Conservation (phyloP, 35 echinoderm and acorn worm genomes). For the Strongylocentrotus purpuratus region DNA sequence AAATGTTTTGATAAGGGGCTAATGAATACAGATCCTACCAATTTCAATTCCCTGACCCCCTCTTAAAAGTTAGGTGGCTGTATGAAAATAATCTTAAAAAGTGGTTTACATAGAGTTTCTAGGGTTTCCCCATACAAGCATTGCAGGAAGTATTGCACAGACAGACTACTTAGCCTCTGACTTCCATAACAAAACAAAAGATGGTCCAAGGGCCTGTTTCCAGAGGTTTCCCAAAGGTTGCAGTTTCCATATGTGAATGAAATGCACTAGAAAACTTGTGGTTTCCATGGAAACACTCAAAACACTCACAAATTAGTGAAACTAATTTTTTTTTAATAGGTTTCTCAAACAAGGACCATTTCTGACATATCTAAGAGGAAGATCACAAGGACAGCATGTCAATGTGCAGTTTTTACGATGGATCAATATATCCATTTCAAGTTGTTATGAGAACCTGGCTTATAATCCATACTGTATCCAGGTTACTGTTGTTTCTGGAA, state of each 20-base stretch:
- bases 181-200: neutral
- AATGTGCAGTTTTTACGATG: too few relatives aligned
- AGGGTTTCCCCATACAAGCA: neutral
- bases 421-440: too few relatives aligned
- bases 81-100: too few relatives aligned
- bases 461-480: too few relatives aligned
- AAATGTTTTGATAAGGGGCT: too few relatives aligned
- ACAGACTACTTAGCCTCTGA: neutral
- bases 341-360: neutral
- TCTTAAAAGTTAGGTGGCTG: too few relatives aligned
- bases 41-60: too few relatives aligned
- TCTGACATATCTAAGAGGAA: neutral
- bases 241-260: neutral
- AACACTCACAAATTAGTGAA: neutral
- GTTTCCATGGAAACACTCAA: neutral
- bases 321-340: neutral
- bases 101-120: too few relatives aligned
- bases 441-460: too few relatives aligned
- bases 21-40: too few relatives aligned
- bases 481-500: too few relatives aligned
- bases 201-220: neutral
- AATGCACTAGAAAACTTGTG: neutral
- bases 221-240: neutral
- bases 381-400: too few relatives aligned
- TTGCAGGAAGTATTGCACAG: neutral